Evolutionary conservation across 2,888 invertebrate species (phyloP), one percentile per base, ranked within the genome.

Genomic region (Aphelenchoides bicaudatus): DNA sequence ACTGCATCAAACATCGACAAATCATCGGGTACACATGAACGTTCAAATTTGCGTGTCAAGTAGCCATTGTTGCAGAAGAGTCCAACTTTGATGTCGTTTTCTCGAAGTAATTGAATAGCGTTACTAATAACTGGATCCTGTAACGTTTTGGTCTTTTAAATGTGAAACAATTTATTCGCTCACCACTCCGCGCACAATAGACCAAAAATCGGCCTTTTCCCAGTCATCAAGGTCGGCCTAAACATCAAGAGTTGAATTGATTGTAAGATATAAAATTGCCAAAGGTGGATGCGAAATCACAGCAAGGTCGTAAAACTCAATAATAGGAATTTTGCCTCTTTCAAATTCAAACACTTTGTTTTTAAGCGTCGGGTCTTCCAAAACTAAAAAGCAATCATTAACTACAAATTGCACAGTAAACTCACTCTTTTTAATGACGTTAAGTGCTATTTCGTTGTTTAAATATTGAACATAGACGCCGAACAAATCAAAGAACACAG

Each of bases 51-150:
- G 10, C n/a, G 21, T 25, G 43, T 43, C 43, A 6, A 43, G 23
- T 8, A 43, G 23, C 43, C 43, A 25, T 43, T 43, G 43, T 43
- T 43, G 43, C 43, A 43, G 23, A 43, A 43, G 43, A 43, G 43
- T 6, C 43, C 43, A 6, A 43, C 43, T 21, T 43, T 43, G n/a
- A 19, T 21, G 43, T 25, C 43, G 23, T 10, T 8, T 21, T 43
- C 43, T 43, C 25, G 16, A 8, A 43, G 43, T 8, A 8, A 6
- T 25, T 8, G 16, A 6, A 43, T 25, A 21, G 43, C 43, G 16
- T 25, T 6, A 10, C 25, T 25, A n/a, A 43, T 43, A 6, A 8
- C 25, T 25, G 10, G 16, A n/a, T 43, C 43, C 43, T 43, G 43
- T 8, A 43, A 43, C 16, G 34, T 13, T 34, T 34, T 13, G 16